These are phyloP conservation scores for Scaptomyza cyrtandrae DNA, from an alignment of 2,888 invertebrate genomes.

Conservation along the genomic window DNA sequence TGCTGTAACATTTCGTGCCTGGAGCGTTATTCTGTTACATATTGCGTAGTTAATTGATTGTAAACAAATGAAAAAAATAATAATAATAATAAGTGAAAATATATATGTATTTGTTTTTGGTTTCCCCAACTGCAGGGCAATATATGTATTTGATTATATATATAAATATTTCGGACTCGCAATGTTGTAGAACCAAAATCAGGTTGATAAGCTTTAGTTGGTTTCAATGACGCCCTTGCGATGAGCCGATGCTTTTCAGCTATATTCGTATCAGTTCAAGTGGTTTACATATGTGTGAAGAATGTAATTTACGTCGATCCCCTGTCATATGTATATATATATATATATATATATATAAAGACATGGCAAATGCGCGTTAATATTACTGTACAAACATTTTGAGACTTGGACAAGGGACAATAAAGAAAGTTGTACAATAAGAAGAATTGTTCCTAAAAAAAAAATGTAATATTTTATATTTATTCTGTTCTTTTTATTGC, in stretches of 20 bases:
- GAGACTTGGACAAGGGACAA: neutral
- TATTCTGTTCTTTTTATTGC: neutral
- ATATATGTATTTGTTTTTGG: neutral
- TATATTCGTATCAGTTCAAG: neutral
- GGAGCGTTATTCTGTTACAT: neutral
- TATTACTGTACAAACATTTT: slow-evolving; percentile 48
- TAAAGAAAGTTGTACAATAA: slow-evolving; percentile 11
- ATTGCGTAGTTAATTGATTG: neutral
- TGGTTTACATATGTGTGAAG: neutral
- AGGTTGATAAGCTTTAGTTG: slow-evolving; percentile 7
- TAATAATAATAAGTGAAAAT: neutral
- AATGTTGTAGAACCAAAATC: slow-evolving; percentile 4
- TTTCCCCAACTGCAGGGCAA: neutral
- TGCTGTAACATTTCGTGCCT: neutral
- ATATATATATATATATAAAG: neutral
- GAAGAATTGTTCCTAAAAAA: too few relatives aligned
- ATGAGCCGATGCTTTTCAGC: slow-evolving; percentile 6
- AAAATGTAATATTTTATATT: too few relatives aligned
- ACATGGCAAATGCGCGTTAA: slow-evolving; percentile 46
- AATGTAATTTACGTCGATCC: slow-evolving; percentile 8
- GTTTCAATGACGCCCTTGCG: neutral
- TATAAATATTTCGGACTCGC: neutral
- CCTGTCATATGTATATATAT: neutral
- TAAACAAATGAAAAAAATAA: neutral
- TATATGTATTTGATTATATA: neutral